Conservation (phyloP, 1,140 invertebrate genomes). For the Popillia japonica region DNA sequence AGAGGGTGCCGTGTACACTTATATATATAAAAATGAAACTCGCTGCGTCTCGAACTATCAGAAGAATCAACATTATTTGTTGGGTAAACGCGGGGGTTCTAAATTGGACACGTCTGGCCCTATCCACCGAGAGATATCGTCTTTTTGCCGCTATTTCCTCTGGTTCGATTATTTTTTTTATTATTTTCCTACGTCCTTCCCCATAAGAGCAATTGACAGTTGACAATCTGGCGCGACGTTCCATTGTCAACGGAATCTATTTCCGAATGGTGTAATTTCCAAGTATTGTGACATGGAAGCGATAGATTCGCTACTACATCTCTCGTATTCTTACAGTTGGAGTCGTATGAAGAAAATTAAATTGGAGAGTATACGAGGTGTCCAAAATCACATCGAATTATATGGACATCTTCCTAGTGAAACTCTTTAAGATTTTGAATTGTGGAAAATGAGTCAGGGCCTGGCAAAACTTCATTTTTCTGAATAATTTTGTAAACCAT, state of each 20-base stretch:
- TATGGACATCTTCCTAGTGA: too few relatives aligned
- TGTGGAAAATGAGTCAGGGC: too few relatives aligned
- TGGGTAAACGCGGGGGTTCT: slow-evolving; percentile 23
- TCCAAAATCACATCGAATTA: too few relatives aligned
- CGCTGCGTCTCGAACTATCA: slow-evolving; percentile 5
- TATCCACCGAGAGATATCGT: slow-evolving; percentile 1
- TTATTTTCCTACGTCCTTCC: background rate
- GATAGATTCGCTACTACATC: background rate
- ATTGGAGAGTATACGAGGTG: background rate
- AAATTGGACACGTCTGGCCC: slow-evolving; percentile 32
- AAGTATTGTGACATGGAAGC: background rate
- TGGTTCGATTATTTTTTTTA: too few relatives aligned
- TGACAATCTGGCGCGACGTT: slow-evolving; percentile 26
- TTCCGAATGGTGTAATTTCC: slow-evolving; percentile 18
- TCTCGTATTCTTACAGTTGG: background rate
- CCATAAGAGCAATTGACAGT: slow-evolving; percentile 19
- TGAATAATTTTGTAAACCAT: too few relatives aligned
- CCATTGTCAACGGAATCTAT: slow-evolving; percentile 14
- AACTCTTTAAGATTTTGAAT: too few relatives aligned
- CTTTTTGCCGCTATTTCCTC: background rate
- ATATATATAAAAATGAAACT: background rate
- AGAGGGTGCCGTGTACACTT: background rate
- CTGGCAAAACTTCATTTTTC: too few relatives aligned
- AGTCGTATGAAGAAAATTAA: background rate
- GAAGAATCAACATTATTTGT: slow-evolving; percentile 32